Evolutionary conservation across 1,140 invertebrate genomes (phyloP).

Genomic region (Ectropis grisescens): DNA sequence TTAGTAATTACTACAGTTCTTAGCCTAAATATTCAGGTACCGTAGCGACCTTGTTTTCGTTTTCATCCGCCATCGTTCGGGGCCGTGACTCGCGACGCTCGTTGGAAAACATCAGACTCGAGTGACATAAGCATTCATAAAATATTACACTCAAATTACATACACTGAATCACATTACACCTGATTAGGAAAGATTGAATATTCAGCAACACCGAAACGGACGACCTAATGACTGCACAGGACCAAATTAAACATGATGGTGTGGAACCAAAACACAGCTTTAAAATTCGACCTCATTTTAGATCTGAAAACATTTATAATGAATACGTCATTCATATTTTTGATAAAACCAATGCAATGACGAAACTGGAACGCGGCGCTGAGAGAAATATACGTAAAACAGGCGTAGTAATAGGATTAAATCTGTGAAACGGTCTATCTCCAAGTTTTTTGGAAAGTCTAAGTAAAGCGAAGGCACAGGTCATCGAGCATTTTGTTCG

Average conservation of each 20-base stretch:
- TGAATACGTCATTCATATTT: neutral
- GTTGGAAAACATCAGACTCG: constrained; percentile 19
- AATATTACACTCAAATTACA: neutral
- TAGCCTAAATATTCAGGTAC: constrained; percentile 46
- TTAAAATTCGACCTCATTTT: neutral
- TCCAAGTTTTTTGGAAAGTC: too few species aligned
- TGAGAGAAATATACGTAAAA: constrained; percentile 7
- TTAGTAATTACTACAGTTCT: too few species aligned
- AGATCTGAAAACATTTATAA: constrained; percentile 4
- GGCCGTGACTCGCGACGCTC: constrained; percentile 18
- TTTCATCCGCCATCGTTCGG: constrained; percentile 37
- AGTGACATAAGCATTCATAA: constrained; percentile 37
- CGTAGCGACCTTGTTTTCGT: constrained; percentile 59
- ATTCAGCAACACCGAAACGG: too few species aligned
- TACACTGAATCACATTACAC: neutral
- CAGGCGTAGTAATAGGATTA: constrained; percentile 9
- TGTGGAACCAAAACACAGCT: too few species aligned
- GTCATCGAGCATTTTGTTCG: too few species aligned
- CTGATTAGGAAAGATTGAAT: neutral
- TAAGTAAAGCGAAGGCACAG: too few species aligned
- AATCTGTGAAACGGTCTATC: constrained; percentile 3
- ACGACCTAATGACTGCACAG: too few species aligned
- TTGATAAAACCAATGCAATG: constrained; percentile 8
- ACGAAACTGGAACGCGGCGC: constrained; percentile 10
- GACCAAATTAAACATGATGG: too few species aligned